Evolutionary conservation across 2,113 vertebrate species (phyloP), one percentile per base, ranked within the genome.

Genomic region (Psettodes erumei): DNA sequence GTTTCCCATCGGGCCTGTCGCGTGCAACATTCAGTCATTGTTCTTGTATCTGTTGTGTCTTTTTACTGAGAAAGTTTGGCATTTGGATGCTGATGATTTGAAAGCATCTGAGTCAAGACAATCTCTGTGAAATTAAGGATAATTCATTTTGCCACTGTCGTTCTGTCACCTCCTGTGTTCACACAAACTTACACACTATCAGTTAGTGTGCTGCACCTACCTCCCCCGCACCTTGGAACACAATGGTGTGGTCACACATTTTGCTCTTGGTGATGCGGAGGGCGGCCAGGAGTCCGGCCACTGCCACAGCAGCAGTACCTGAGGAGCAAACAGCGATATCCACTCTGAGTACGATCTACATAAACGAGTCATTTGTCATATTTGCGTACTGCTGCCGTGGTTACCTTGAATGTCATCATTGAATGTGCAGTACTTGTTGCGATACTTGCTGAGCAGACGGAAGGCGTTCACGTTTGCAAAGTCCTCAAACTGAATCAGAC

Each of bases 341-440:
- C 69, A 10, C 42, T n/a, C n/a, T n/a, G n/a, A n/a, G n/a, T n/a
- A n/a, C n/a, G n/a, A n/a, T n/a, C n/a, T n/a, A n/a, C n/a, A n/a
- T n/a, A n/a, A n/a, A n/a, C n/a, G n/a, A n/a, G n/a, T n/a, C n/a
- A n/a, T n/a, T n/a, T n/a, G n/a, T n/a, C n/a, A n/a, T 38, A 25
- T 63, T 27, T 10, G 42, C 4, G 27, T 5, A 37, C 21, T 38
- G 23, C 12, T 40, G 4, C 0, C 12, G 30, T 42, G 9, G 15
- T 60, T 92, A 99, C 98, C 98, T 97, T 99, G 98, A 88, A 99
- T 99, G 88, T 99, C 98, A 77, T 99, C 98, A 54, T 99, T 99
- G 93, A 99, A 99, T 10, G 97, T 99, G 92, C 98, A 99, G 79
- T 98, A 99, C 58, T 94, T 89, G 88, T 97, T 94, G 66, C 96